Evolutionary conservation across 2,888 invertebrate genomes (phyloP).

Genomic region (Spisula solida): DNA sequence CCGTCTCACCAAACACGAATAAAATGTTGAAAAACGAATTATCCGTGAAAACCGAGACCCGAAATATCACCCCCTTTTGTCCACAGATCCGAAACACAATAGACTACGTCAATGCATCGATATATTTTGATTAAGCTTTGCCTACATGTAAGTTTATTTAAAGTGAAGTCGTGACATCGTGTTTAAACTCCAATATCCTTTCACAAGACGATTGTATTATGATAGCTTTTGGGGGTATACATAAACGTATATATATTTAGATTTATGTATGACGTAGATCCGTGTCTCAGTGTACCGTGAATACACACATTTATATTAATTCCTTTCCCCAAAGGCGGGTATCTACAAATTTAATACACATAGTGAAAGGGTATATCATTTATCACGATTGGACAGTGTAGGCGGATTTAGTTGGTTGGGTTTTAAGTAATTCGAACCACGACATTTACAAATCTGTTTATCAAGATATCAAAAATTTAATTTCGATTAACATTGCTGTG

Average conservation of each 20-base stretch:
- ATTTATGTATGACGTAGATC: not conserved
- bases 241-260: not conserved
- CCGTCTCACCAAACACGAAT: not conserved
- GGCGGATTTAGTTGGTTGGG: not conserved
- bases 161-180: not conserved
- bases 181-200: not conserved
- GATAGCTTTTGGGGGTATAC: slow-evolving; percentile 22
- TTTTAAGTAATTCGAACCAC: not conserved
- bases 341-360: not conserved
- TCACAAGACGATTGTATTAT: not conserved
- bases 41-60: not conserved
- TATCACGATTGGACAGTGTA: not conserved
- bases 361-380: not conserved
- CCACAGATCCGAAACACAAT: not conserved
- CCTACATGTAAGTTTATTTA: not conserved
- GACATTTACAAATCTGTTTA: not conserved
- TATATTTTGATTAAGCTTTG: not conserved
- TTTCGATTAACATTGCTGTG: not conserved
- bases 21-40: not conserved
- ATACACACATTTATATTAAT: not conserved
- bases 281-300: not conserved
- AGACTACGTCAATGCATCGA: slow-evolving; percentile 14
- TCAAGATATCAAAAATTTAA: not conserved
- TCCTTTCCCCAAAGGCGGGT: not conserved
- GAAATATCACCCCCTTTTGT: not conserved